Conservation (phyloP, 2,888 invertebrate genomes). For the Teleiodes luculella region DNA sequence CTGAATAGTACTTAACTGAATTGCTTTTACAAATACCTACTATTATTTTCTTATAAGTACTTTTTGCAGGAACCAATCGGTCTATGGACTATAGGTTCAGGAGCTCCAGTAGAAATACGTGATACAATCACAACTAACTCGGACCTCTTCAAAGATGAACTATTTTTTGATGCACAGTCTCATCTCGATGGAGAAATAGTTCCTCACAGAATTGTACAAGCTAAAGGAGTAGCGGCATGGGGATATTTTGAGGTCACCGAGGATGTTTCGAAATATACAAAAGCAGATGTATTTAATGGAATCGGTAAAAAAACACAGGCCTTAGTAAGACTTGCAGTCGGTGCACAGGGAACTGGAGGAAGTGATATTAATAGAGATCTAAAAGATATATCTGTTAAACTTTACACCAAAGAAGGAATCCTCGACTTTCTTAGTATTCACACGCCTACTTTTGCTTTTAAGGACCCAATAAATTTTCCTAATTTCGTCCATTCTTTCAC, state of each 20-base stretch:
- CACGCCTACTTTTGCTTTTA: constrained; percentile 91
- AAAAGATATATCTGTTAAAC: constrained; percentile 92
- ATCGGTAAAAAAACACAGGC: constrained; percentile 85
- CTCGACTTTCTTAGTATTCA: constrained; percentile 93
- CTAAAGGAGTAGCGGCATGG: constrained; percentile 92
- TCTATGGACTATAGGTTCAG: constrained; percentile 84
- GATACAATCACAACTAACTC: constrained; percentile 87
- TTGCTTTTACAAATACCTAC: too few relatives aligned
- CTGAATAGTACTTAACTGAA: neutral
- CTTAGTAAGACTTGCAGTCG: constrained; percentile 86
- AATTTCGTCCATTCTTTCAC: constrained; percentile 91
- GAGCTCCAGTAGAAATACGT: constrained; percentile 85
- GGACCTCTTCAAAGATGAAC: constrained; percentile 47
- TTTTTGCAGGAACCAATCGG: constrained; percentile 65
- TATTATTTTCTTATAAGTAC: too few relatives aligned
- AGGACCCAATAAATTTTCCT: constrained; percentile 90
- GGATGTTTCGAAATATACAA: constrained; percentile 86
- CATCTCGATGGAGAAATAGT: constrained; percentile 91
- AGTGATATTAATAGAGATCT: constrained; percentile 90
- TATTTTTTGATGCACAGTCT: constrained; percentile 13
- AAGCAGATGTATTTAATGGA: constrained; percentile 84
- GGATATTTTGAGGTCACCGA: constrained; percentile 90
- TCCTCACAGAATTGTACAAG: constrained; percentile 94
- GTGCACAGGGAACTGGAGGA: constrained; percentile 88
- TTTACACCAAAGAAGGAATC: constrained; percentile 92